Conservation (phyloP, 2,797 vertebrate genomes). For the Epinephelus awoara region DNA sequence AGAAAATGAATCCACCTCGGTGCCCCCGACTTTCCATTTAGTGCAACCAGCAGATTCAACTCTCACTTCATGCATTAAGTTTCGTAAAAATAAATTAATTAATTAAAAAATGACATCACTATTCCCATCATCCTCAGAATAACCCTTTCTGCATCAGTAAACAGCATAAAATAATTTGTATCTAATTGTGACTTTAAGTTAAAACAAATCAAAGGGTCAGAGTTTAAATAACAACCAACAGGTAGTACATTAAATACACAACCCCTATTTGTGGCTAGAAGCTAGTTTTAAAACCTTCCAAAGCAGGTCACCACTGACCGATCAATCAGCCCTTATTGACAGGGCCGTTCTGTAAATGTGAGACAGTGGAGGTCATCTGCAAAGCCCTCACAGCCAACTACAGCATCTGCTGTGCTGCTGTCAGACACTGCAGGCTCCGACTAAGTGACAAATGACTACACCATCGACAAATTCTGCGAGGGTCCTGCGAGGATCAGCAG, state of each 20-base stretch:
- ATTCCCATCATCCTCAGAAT: not conserved
- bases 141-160: not conserved
- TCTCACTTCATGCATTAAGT: too few species aligned
- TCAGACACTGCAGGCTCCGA: constrained; percentile 22
- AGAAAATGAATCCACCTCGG: too few species aligned
- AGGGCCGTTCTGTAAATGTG: constrained; percentile 20
- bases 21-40: too few species aligned
- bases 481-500: constrained; percentile 15
- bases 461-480: constrained; percentile 10
- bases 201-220: not conserved
- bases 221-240: not conserved
- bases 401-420: constrained; percentile 34
- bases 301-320: constrained; percentile 50
- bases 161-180: not conserved
- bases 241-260: not conserved
- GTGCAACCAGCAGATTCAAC: too few species aligned
- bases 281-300: constrained; percentile 23
- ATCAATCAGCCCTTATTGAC: constrained; percentile 55
- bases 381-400: constrained; percentile 33
- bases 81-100: too few species aligned
- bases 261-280: constrained; percentile 9
- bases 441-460: constrained; percentile 47
- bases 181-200: not conserved
- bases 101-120: too few species aligned
- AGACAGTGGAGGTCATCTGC: constrained; percentile 47